A percentile compares a stretch with the other conserved stretches of the same genome.
Conservation (phyloP, 2,113 vertebrate genomes). For the Heterotis niloticus region DNA sequence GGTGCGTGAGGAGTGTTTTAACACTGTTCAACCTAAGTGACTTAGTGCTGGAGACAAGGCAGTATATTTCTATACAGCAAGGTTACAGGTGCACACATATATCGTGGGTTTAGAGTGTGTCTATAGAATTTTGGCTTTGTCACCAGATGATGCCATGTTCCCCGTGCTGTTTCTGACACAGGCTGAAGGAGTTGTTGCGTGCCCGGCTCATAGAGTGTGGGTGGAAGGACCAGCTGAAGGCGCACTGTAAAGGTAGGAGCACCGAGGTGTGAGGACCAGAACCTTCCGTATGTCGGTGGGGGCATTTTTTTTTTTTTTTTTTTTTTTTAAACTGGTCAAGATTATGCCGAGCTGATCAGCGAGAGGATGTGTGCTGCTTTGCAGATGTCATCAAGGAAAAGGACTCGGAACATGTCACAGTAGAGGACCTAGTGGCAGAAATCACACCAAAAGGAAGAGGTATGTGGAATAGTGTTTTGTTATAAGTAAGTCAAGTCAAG, state of each 20-base stretch:
- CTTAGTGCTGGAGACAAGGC: too few species aligned
- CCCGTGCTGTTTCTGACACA: conserved; percentile 38
- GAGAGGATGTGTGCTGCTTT: conserved; percentile 38
- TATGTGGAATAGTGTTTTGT: conserved; percentile 46
- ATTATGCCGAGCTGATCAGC: too few species aligned
- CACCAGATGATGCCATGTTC: neutral
- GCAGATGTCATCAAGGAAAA: conserved; percentile 96
- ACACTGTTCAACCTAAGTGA: too few species aligned
- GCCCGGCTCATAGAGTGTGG: conserved; percentile 92
- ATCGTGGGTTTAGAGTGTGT: too few species aligned
- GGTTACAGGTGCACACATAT: too few species aligned
- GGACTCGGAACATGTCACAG: conserved; percentile 91
- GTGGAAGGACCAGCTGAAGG: conserved; percentile 93
- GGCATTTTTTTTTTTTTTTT: neutral
- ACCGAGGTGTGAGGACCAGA: neutral
- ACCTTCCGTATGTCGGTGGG: neutral
- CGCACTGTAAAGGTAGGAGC: conserved; percentile 89
- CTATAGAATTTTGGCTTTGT: neutral
- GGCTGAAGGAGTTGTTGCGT: conserved; percentile 88
- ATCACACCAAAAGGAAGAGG: conserved; percentile 98
- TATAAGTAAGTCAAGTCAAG: too few species aligned
- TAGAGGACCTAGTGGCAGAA: conserved; percentile 94
- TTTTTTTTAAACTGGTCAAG: too few species aligned
- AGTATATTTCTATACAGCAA: too few species aligned
- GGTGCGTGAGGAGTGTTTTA: too few species aligned